Conservation (phyloP, 2,113 vertebrate species). For the Ranitomeya imitator region DNA sequence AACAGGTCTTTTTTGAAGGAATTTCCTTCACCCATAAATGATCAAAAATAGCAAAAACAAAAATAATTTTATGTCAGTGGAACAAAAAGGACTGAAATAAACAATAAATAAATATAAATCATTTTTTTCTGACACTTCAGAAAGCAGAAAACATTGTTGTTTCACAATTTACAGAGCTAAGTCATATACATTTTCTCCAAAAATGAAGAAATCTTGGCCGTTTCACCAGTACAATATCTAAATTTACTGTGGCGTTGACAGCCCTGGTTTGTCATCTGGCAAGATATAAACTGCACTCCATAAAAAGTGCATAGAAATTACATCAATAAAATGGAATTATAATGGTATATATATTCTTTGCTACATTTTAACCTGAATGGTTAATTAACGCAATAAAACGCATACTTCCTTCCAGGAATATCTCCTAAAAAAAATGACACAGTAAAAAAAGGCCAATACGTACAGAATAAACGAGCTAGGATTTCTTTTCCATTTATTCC, state of each 20-base stretch:
- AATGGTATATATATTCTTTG: constrained; percentile 31
- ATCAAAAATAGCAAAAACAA: not conserved
- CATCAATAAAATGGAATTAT: constrained; percentile 39
- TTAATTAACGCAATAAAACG: constrained; percentile 51
- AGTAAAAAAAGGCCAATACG: constrained; percentile 22
- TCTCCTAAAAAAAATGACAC: constrained; percentile 37
- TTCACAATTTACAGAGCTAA: constrained; percentile 16
- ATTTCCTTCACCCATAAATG: too few relatives aligned
- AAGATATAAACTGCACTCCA: constrained; percentile 43
- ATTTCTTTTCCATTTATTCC: not conserved
- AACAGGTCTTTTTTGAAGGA: not conserved
- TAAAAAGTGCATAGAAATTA: constrained; percentile 47
- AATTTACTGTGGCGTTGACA: constrained; percentile 46
- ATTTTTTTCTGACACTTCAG: not conserved
- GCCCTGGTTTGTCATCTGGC: constrained; percentile 28
- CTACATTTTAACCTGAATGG: constrained; percentile 36
- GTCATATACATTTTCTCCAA: constrained; percentile 35
- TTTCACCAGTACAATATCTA: constrained; percentile 7
- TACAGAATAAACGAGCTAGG: constrained; percentile 15
- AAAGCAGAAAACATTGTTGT: not conserved
- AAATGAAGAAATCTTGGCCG: constrained; percentile 32
- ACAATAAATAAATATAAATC: constrained; percentile 6
- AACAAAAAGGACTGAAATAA: not conserved
- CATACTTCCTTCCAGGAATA: constrained; percentile 51
- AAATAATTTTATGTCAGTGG: not conserved